These are phyloP conservation scores for Sphaeramia orbicularis DNA, from an alignment of 2,797 vertebrate genomes.

Conservation along the genomic window DNA sequence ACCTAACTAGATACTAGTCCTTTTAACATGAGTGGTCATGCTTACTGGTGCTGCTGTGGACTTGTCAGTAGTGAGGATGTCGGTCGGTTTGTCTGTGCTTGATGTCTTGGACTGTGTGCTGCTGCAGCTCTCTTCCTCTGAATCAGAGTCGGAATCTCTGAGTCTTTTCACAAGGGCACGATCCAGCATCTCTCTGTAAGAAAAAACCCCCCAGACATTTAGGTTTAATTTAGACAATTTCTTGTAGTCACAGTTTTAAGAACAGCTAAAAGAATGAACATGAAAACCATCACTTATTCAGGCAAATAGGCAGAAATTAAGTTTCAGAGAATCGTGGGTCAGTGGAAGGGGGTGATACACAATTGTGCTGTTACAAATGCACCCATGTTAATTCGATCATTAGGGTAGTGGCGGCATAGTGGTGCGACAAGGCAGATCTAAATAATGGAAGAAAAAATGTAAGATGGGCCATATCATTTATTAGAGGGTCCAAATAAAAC, in stretches of 20 bases:
- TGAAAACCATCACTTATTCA: background rate
- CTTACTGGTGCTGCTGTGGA: constrained; percentile 84
- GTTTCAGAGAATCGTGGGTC: too few species aligned
- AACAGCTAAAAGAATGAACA: background rate
- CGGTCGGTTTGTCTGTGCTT: constrained; percentile 69
- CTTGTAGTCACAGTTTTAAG: background rate
- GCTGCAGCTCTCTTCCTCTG: constrained; percentile 78
- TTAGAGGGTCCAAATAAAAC: too few species aligned
- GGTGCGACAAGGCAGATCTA: too few species aligned
- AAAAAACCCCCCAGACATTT: background rate
- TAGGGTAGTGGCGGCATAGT: too few species aligned
- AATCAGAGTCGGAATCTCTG: constrained; percentile 89
- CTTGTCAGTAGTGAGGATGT: constrained; percentile 79
- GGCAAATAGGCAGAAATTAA: background rate
- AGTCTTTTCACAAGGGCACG: constrained; percentile 86
- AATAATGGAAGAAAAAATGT: too few species aligned
- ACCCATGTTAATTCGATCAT: too few species aligned
- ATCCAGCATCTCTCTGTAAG: constrained; percentile 89
- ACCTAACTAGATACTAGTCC: background rate
- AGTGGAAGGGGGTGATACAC: too few species aligned
- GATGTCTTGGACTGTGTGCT: constrained; percentile 73
- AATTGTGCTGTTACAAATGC: too few species aligned
- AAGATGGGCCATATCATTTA: too few species aligned
- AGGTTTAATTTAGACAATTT: background rate
- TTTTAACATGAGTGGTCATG: constrained; percentile 25